These are phyloP conservation scores for Mus pahari DNA, from an alignment of 2,113 vertebrate species.

Conservation along the genomic window DNA sequence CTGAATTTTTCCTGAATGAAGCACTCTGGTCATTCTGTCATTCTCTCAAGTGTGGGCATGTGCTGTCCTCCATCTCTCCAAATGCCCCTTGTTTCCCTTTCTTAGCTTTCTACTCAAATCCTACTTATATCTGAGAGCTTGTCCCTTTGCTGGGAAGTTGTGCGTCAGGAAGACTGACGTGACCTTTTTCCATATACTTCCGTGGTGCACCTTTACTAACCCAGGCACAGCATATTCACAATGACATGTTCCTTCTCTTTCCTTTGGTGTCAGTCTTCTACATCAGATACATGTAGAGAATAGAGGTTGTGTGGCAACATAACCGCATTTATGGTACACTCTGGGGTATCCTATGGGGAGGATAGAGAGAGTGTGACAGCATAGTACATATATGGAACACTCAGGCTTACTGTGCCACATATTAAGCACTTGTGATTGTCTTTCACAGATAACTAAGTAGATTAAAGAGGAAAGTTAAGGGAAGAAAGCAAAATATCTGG, in stretches of 20 bases:
- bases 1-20: not conserved
- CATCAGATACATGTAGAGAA: not conserved
- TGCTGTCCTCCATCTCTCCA: not conserved
- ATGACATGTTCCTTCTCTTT: not conserved
- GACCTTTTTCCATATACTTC: not conserved
- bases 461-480: not conserved
- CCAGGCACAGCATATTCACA: not conserved
- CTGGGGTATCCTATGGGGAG: not conserved
- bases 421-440: not conserved
- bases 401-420: not conserved
- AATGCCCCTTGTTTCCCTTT: not conserved
- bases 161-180: not conserved
- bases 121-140: not conserved
- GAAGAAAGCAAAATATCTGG: not conserved
- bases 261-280: not conserved
- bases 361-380: not conserved
- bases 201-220: not conserved
- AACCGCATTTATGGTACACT: not conserved
- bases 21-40: not conserved
- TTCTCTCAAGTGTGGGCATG: not conserved
- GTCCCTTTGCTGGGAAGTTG: not conserved
- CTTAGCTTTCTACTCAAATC: not conserved
- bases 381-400: not conserved
- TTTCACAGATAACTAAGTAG: conserved; percentile 21
- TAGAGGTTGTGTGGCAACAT: not conserved